A percentile compares a stretch with the other conserved stretches of the same genome.
Evolutionary conservation across 1,140 invertebrate genomes (phyloP).

Genomic region (Eupristina koningsbergeri): DNA sequence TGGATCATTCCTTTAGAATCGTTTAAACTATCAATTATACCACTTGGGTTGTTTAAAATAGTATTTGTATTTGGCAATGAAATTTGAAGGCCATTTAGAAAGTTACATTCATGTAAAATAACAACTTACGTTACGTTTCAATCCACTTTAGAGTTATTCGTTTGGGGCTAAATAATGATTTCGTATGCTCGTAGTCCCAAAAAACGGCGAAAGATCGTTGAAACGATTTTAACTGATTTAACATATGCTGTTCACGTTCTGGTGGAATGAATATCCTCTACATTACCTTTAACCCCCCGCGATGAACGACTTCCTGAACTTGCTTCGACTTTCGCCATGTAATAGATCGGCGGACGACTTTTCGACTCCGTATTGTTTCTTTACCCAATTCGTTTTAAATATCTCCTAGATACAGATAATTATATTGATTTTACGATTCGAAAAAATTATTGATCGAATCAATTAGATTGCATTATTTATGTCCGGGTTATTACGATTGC

Average conservation of each 20-base stretch:
- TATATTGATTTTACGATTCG: not conserved
- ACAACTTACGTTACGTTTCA: slow-evolving; percentile 26
- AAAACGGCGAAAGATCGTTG: slow-evolving; percentile 57
- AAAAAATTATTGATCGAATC: not conserved
- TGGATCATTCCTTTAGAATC: not conserved
- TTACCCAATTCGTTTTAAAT: not conserved
- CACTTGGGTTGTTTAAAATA: too few species aligned
- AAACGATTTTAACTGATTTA: slow-evolving; percentile 62
- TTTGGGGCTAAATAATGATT: slow-evolving; percentile 38
- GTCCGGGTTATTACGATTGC: too few species aligned
- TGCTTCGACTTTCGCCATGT: slow-evolving; percentile 34
- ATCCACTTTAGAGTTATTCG: slow-evolving; percentile 22
- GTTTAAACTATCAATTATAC: not conserved
- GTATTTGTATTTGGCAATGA: not conserved
- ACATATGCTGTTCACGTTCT: slow-evolving; percentile 58
- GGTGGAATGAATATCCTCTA: slow-evolving; percentile 45
- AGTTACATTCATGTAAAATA: slow-evolving; percentile 15
- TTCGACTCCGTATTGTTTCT: slow-evolving; percentile 11
- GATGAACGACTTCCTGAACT: slow-evolving; percentile 56
- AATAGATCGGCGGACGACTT: not conserved
- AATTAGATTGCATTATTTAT: not conserved
- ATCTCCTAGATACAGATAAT: not conserved
- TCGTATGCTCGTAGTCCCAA: not conserved
- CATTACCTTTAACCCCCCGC: slow-evolving; percentile 40
- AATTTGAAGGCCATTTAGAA: slow-evolving; percentile 18